These are phyloP conservation scores for Pimephales promelas DNA, from an alignment of 2,113 vertebrate genomes.

Conservation along the genomic window DNA sequence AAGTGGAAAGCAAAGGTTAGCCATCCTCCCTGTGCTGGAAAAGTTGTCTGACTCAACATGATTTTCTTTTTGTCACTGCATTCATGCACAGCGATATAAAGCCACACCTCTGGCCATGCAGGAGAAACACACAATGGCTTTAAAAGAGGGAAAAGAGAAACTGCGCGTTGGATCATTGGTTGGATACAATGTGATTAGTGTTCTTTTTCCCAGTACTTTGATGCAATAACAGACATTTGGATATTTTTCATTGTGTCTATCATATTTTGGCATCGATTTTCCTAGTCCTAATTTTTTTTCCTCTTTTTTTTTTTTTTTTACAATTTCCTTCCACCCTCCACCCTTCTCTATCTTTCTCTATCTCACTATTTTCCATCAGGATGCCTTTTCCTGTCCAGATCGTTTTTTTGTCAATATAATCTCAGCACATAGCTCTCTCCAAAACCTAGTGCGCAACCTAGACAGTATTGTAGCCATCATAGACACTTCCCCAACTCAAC, in stretches of 20 bases:
- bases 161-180: conserved; percentile 38
- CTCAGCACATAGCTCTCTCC: too few species aligned
- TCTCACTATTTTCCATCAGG: conserved; percentile 14
- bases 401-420: background rate
- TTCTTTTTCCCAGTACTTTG: background rate
- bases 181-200: background rate
- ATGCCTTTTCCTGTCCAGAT: background rate
- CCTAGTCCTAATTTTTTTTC: background rate
- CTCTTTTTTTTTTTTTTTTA: background rate
- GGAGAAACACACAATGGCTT: conserved; percentile 44
- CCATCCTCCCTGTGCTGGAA: background rate
- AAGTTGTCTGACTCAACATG: background rate
- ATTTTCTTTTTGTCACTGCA: conserved; percentile 14
- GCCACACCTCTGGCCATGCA: conserved; percentile 57
- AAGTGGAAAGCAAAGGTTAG: conserved; percentile 1
- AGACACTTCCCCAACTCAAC: too few species aligned
- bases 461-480: too few species aligned
- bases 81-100: conserved; percentile 37
- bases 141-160: conserved; percentile 56
- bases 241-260: background rate
- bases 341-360: background rate
- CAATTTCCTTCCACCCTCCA: conserved; percentile 5
- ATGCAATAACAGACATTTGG: conserved; percentile 9
- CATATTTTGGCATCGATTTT: background rate
- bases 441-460: too few species aligned